Evolutionary conservation across 2,797 vertebrate genomes (phyloP).

Genomic region (Pelobates cultripes): DNA sequence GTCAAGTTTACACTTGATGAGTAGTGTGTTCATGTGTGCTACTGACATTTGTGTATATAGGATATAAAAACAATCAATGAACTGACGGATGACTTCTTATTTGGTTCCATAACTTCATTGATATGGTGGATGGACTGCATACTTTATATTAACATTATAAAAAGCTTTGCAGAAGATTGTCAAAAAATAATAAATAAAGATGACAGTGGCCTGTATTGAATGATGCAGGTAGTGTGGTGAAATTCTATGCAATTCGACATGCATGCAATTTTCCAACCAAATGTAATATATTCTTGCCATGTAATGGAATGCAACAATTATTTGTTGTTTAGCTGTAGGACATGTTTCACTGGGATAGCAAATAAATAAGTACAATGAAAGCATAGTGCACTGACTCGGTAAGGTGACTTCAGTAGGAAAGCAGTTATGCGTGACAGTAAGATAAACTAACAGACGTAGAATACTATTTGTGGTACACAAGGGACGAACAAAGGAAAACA

Average conservation of each 20-base stretch:
- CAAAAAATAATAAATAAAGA: constrained; percentile 46
- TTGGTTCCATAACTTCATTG: constrained; percentile 13
- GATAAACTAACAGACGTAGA: constrained; percentile 44
- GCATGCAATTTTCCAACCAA: constrained; percentile 34
- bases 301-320: constrained; percentile 49
- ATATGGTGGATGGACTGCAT: constrained; percentile 14
- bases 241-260: constrained; percentile 48
- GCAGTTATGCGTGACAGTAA: constrained; percentile 47
- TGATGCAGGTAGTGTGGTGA: constrained; percentile 31
- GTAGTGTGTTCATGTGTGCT: neutral
- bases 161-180: constrained; percentile 18
- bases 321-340: constrained; percentile 53
- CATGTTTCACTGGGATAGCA: constrained; percentile 47
- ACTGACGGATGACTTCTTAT: constrained; percentile 22
- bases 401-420: constrained; percentile 48
- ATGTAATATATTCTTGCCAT: constrained; percentile 46
- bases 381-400: constrained; percentile 24
- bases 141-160: constrained; percentile 30
- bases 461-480: constrained; percentile 30
- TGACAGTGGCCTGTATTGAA: constrained; percentile 27
- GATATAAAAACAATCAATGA: constrained; percentile 19
- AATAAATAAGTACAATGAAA: constrained; percentile 49
- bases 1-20: neutral
- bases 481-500: constrained; percentile 19
- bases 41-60: constrained; percentile 19